Evolutionary conservation across 2,888 invertebrate species (phyloP).

Genomic region (Rhamnusium bicolor): DNA sequence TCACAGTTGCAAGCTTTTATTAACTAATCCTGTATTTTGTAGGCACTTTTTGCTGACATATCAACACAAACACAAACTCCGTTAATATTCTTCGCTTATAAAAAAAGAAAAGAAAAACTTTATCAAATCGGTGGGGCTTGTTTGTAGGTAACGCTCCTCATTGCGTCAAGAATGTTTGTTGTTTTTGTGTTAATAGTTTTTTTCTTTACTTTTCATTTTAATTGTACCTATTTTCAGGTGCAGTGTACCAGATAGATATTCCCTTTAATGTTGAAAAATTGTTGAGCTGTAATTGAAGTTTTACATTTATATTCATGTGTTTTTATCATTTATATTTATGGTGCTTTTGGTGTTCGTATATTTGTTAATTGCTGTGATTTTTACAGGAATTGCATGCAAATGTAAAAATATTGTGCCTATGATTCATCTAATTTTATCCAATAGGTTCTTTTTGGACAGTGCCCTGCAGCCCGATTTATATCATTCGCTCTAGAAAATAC

Average conservation of each 20-base stretch:
- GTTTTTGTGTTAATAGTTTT: constrained; percentile 40
- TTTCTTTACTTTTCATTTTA: constrained; percentile 9
- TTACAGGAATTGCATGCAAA: constrained; percentile 41
- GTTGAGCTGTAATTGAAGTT: constrained; percentile 67
- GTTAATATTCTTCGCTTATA: background rate
- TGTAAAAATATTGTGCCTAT: constrained; percentile 34
- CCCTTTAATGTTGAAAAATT: constrained; percentile 41
- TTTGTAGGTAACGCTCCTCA: constrained; percentile 63
- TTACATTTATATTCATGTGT: constrained; percentile 25
- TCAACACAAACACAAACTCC: background rate
- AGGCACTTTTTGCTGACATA: constrained; percentile 8
- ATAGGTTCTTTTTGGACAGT: constrained; percentile 33
- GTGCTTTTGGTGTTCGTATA: constrained; percentile 33
- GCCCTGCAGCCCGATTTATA: constrained; percentile 29
- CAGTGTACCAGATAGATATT: constrained; percentile 50
- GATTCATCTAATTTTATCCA: constrained; percentile 31
- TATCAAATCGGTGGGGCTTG: constrained; percentile 54
- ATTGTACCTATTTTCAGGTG: constrained; percentile 56
- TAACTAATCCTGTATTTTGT: background rate
- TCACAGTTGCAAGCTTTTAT: background rate
- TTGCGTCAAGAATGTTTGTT: constrained; percentile 64
- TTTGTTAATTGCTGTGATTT: constrained; percentile 31
- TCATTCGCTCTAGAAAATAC: constrained; percentile 16
- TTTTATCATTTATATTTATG: constrained; percentile 11
- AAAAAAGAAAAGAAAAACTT: background rate